These are phyloP conservation scores for Pachyuromys duprasi DNA, from an alignment of 2,797 vertebrate genomes.

Conservation along the genomic window DNA sequence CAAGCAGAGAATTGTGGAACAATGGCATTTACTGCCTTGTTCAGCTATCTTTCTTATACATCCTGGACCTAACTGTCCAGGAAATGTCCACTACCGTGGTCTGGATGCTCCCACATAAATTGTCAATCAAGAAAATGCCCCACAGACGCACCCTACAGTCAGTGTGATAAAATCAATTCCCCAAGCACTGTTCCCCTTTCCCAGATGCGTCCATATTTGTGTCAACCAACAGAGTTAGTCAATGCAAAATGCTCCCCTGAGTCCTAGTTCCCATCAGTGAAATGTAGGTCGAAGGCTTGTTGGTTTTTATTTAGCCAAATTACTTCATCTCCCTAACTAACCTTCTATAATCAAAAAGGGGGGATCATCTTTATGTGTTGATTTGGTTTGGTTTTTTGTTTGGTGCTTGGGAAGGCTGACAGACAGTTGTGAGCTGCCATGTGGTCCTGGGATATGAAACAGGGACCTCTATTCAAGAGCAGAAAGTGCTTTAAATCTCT, in stretches of 20 bases:
- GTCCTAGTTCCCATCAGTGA: not conserved
- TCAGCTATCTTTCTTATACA: not conserved
- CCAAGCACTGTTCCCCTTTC: too few species aligned
- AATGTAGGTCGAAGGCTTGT: not conserved
- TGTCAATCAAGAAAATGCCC: not conserved
- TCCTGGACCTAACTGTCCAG: not conserved
- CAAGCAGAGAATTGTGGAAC: not conserved
- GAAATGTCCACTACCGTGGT: not conserved
- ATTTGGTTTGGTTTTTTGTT: not conserved
- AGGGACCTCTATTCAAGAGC: not conserved
- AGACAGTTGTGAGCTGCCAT: not conserved
- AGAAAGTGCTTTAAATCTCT: not conserved
- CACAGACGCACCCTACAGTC: not conserved
- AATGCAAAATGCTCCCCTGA: constrained; percentile 9
- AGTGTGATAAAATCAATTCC: not conserved
- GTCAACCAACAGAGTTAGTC: not conserved
- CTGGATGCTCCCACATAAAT: not conserved
- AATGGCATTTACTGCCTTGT: not conserved
- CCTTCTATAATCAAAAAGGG: not conserved
- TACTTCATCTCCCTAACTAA: not conserved
- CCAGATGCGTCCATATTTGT: not conserved
- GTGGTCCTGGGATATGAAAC: not conserved
- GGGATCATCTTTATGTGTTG: not conserved
- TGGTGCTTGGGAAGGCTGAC: not conserved
- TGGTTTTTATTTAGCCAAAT: not conserved